These are phyloP conservation scores for Stratiomys singularior DNA, from an alignment of 2,888 invertebrate species.

Conservation along the genomic window DNA sequence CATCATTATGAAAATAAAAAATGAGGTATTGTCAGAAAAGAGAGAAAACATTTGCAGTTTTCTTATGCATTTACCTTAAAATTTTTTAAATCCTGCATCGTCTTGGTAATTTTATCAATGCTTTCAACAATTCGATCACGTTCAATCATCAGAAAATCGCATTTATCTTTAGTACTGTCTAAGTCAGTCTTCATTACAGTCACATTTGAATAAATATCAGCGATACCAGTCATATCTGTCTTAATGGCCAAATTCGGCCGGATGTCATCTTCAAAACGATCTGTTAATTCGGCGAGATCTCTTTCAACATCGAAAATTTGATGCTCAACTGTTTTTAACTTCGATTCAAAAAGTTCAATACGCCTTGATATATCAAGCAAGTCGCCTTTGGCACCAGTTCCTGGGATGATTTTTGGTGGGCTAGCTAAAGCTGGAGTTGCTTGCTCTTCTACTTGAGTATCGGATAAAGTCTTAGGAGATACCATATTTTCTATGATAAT, in stretches of 20 bases:
- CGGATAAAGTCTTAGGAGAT: background rate
- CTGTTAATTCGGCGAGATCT: slow-evolving; percentile 31
- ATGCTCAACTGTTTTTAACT: slow-evolving; percentile 44
- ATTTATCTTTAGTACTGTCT: background rate
- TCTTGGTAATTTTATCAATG: slow-evolving; percentile 23
- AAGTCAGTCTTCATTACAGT: slow-evolving; percentile 35
- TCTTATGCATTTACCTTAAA: background rate
- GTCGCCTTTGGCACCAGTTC: background rate
- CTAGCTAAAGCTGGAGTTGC: background rate
- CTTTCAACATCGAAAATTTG: slow-evolving; percentile 47
- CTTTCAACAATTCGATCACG: background rate
- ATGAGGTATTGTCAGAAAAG: background rate
- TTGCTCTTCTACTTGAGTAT: background rate
- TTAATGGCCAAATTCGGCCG: slow-evolving; percentile 48
- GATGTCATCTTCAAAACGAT: slow-evolving; percentile 16
- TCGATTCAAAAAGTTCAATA: slow-evolving; percentile 40
- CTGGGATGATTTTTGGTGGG: background rate
- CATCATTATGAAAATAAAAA: background rate
- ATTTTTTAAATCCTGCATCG: slow-evolving; percentile 66
- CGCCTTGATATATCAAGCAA: slow-evolving; percentile 28
- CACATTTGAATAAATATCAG: slow-evolving; percentile 28
- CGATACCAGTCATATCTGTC: slow-evolving; percentile 51
- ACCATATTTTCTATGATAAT: background rate
- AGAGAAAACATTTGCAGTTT: background rate
- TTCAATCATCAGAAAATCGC: slow-evolving; percentile 30